Conservation (phyloP, 2,888 invertebrate species). For the Scaptomyza flava region DNA sequence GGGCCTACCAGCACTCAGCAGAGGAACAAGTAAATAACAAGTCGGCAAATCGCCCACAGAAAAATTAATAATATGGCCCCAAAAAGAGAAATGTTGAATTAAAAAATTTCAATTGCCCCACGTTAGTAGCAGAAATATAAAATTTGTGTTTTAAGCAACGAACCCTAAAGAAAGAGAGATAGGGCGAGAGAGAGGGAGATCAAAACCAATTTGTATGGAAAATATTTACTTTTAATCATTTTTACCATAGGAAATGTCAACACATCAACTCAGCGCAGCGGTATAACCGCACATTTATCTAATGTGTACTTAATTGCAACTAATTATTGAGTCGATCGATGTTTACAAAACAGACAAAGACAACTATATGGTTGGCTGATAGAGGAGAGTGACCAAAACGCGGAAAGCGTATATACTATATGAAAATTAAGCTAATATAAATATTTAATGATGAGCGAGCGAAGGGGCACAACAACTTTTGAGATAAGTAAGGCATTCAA, state of each 20-base stretch:
- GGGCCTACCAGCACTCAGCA: conserved; percentile 21
- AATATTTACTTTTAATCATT: conserved; percentile 58
- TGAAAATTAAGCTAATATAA: conserved; percentile 63
- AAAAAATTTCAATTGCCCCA: conserved; percentile 10
- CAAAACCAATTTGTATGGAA: neutral
- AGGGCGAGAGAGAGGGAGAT: neutral
- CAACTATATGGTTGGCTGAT: neutral
- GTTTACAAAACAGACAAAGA: conserved; percentile 6
- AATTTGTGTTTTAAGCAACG: conserved; percentile 30
- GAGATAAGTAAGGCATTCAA: conserved; percentile 24
- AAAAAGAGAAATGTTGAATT: conserved; percentile 2
- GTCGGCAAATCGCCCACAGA: conserved; percentile 7
- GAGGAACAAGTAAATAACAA: conserved; percentile 58
- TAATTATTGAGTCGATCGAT: conserved; percentile 65
- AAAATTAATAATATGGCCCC: conserved; percentile 62
- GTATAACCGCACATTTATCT: conserved; percentile 43
- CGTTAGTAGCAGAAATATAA: conserved; percentile 2
- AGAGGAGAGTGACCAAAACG: conserved; percentile 1
- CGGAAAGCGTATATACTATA: neutral
- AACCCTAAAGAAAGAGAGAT: neutral
- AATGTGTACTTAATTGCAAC: conserved; percentile 65
- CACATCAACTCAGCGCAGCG: conserved; percentile 10
- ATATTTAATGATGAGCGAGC: conserved; percentile 62
- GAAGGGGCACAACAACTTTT: neutral
- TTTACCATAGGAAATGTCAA: conserved; percentile 47